A percentile compares a stretch with the other conserved stretches of the same genome.
phyloP scores from a whole-genome alignment of 1,140 invertebrate species.

The Meloidogyne floridensis region DNA sequence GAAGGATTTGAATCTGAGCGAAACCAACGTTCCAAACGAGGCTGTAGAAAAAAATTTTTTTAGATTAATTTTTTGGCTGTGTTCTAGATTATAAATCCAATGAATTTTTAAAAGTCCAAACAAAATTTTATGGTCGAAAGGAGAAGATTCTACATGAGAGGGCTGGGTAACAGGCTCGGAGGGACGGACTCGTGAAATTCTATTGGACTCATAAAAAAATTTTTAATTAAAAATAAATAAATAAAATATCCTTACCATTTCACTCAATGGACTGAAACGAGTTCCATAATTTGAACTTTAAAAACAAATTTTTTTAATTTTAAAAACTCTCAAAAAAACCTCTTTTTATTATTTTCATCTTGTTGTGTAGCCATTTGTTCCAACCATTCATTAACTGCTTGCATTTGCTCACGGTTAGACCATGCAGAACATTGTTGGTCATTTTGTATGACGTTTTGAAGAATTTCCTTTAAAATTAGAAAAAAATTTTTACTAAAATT shows the following conservation, averaged over 20 bases:
- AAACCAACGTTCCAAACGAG: constrained; percentile 64
- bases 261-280: constrained; percentile 59
- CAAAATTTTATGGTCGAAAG: too few relatives aligned
- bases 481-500: neutral
- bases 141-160: too few relatives aligned
- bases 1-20: constrained; percentile 57
- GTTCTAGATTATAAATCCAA: too few relatives aligned
- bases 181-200: too few relatives aligned
- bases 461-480: constrained; percentile 19
- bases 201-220: too few relatives aligned
- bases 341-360: constrained; percentile 41
- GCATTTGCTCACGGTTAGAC: constrained; percentile 37
- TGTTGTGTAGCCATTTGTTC: constrained; percentile 44
- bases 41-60: neutral
- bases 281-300: constrained; percentile 48
- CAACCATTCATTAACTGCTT: constrained; percentile 51
- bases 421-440: constrained; percentile 33
- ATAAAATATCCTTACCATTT: constrained; percentile 31
- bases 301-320: neutral
- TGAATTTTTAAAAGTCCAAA: too few relatives aligned
- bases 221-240: neutral
- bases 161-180: too few relatives aligned
- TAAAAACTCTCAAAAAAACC: neutral
- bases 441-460: constrained; percentile 36
- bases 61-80: too few relatives aligned